phyloP scores from a whole-genome alignment of 2,113 vertebrate genomes.

The Ceyx melanurus region DNA sequence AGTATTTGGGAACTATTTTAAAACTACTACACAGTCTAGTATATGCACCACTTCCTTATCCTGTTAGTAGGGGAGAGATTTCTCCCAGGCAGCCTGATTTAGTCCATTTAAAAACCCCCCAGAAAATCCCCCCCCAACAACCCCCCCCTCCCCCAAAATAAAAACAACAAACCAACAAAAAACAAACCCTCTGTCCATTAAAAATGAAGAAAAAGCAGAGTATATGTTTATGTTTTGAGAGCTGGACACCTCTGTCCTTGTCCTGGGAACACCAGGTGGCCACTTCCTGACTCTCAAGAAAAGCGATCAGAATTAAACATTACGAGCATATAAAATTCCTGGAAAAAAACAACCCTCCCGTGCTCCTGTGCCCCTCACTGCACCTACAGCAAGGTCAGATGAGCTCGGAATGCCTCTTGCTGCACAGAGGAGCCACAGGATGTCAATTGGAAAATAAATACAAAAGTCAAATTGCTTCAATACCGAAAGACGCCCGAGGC shows the following conservation, averaged over 20 bases:
- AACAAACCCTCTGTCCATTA: background rate
- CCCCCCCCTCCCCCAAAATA: too few species aligned
- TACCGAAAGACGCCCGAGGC: constrained; percentile 6
- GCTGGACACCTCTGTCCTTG: background rate
- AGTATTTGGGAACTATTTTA: background rate
- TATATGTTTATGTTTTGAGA: background rate
- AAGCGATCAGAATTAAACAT: background rate
- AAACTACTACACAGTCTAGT: background rate
- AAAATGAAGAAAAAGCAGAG: background rate
- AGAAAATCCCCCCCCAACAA: background rate
- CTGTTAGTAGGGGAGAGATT: background rate
- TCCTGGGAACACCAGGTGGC: background rate
- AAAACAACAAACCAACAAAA: too few species aligned
- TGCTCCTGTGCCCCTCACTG: background rate
- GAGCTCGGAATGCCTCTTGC: background rate
- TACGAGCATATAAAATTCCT: background rate
- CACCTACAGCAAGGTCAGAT: accelerated
- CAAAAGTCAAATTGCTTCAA: constrained; percentile 37
- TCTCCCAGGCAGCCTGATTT: background rate
- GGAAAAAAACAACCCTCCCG: background rate
- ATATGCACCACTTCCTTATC: background rate
- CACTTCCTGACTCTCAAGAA: background rate
- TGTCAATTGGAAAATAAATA: constrained; percentile 68
- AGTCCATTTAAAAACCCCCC: background rate
- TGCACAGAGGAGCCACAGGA: background rate